Base-by-base conservation (phyloP, 2,113 vertebrate genomes). In the Neogobius melanostomus region DNA sequence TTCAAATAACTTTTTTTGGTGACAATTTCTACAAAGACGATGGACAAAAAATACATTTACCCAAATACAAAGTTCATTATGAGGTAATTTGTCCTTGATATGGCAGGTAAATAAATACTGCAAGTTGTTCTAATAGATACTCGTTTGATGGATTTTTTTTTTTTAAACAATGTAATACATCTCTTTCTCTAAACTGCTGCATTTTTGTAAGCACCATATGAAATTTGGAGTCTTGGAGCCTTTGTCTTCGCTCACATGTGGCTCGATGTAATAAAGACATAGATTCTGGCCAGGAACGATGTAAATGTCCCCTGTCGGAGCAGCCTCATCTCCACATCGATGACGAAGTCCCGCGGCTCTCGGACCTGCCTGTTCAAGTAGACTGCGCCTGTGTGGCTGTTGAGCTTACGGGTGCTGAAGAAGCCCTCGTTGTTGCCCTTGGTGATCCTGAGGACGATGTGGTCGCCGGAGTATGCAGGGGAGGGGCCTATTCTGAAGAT, bases 291-390 rank as follows among this genome's bases (percentile, higher is more conserved):
- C 57, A 98, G 91, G 86, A 97, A 98, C 6, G 94, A 94, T 49
- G 95, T 98, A 75, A 96, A 88, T 0, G 89, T 91, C 60, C 95
- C 96, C 86, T 97, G 95, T 10, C 97, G 92, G 88, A 96, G 93
- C 9, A 98, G 94, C 77, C 94, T 97, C 96, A 98, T 98, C 85
- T 98, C 96, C 50, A 98, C 96, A 0, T 98, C 96, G 59, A 98
- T 79, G 69, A 95, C 85, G 77, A 98, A 98, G 91, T 98, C 96
- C 80, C 90, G 93, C 0, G 95, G 93, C 76, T 95, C 82, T 0
- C 76, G 88, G 66, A 96, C 92, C 0, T 94, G 85, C 6, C 95
- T 91, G 85, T 96, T 94, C 65, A 98, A 91, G 70, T 91, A 95
- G 1, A 99, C 94, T 0, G 95, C 92, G 0, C 97, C 97, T 0